These are phyloP conservation scores for Urophycis tenuis DNA, from an alignment of 2,797 vertebrate species.

Conservation along the genomic window DNA sequence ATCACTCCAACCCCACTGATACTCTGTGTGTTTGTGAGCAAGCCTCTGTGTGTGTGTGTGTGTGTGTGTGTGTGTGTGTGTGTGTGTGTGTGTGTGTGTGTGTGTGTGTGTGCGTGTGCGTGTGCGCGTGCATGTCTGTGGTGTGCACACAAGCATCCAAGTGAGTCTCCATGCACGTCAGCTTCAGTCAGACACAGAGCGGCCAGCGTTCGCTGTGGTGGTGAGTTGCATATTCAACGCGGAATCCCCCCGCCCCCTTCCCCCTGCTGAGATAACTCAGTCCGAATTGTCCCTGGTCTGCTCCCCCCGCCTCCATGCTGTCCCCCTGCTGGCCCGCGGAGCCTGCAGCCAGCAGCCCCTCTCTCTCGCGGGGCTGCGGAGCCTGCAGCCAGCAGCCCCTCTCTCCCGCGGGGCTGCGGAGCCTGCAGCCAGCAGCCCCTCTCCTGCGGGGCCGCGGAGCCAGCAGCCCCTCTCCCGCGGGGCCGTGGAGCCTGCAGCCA, in stretches of 20 bases:
- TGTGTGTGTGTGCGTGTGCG: constrained; percentile 5
- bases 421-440: constrained; percentile 55
- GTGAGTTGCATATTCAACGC: neutral
- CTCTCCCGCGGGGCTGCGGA: constrained; percentile 26
- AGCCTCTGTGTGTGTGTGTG: neutral
- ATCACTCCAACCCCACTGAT: neutral
- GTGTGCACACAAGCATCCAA: constrained; percentile 22
- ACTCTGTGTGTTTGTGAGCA: neutral
- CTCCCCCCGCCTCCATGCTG: constrained; percentile 18
- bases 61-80: too few species aligned
- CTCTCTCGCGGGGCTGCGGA: constrained; percentile 26
- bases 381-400: constrained; percentile 54
- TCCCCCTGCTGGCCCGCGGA: constrained; percentile 45
- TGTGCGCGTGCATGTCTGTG: neutral
- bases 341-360: constrained; percentile 55
- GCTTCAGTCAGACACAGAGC: neutral
- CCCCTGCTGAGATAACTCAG: neutral
- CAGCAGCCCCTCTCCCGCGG: constrained; percentile 30
- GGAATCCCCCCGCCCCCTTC: too few species aligned
- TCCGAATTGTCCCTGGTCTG: neutral
- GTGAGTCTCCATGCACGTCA: neutral
- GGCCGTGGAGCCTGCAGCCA: constrained; percentile 43
- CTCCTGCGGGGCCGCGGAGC: too few species aligned
- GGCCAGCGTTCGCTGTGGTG: neutral
- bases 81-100: neutral